Percentiles rank a stretch among this genome's conserved stretches.
Conservation (phyloP, 2,113 vertebrate genomes). For the Abramis brama region DNA sequence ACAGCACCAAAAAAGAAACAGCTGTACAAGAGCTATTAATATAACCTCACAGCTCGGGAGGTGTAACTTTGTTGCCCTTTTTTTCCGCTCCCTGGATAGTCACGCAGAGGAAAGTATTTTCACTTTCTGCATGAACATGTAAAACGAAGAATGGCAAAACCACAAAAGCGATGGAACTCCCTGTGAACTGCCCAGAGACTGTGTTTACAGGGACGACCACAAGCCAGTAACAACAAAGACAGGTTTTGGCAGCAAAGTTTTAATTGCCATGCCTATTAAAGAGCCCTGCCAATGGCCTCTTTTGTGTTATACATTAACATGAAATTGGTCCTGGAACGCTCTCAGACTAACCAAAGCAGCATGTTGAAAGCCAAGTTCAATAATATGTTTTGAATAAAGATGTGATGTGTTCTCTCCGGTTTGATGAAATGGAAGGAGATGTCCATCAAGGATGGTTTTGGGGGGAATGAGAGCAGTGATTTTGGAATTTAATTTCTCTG, state of each 20-base stretch:
- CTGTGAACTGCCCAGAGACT: slow-evolving; percentile 51
- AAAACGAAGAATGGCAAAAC: slow-evolving; percentile 51
- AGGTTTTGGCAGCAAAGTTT: slow-evolving; percentile 62
- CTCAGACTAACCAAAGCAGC: slow-evolving; percentile 56
- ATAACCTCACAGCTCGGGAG: slow-evolving; percentile 28
- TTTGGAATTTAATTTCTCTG: slow-evolving; percentile 39
- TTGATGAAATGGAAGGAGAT: slow-evolving; percentile 50
- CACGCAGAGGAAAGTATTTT: slow-evolving; percentile 43
- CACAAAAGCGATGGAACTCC: slow-evolving; percentile 50
- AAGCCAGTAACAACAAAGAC: slow-evolving; percentile 62
- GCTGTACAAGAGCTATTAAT: slow-evolving; percentile 44
- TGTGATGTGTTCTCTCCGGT: slow-evolving; percentile 54
- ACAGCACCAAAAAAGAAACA: slow-evolving; percentile 27
- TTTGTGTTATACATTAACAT: slow-evolving; percentile 64
- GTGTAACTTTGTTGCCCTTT: slow-evolving; percentile 36
- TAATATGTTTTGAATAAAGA: slow-evolving; percentile 63
- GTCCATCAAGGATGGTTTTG: slow-evolving; percentile 47
- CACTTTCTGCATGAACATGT: slow-evolving; percentile 48
- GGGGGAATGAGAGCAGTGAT: slow-evolving; percentile 38
- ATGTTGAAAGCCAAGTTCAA: slow-evolving; percentile 59
- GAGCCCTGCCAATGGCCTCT: slow-evolving; percentile 57
- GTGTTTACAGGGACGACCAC: slow-evolving; percentile 58
- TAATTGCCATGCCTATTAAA: slow-evolving; percentile 63
- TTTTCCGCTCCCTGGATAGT: slow-evolving; percentile 40
- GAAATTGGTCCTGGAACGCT: slow-evolving; percentile 58